Evolutionary conservation across 1,140 invertebrate genomes (phyloP).

Genomic region (Drosophila pallidifrons): DNA sequence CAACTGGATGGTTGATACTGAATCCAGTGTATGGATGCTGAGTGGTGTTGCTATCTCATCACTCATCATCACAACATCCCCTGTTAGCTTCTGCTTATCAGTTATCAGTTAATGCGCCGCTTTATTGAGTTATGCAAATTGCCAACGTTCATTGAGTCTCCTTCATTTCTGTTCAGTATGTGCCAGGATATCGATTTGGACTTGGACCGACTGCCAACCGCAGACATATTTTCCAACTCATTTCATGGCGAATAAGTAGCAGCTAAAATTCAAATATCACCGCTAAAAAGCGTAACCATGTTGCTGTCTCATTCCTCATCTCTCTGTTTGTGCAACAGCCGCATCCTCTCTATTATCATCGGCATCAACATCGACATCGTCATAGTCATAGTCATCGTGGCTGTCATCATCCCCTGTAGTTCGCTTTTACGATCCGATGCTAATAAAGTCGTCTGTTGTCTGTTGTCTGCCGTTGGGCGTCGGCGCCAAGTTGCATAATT

Average conservation of each 20-base stretch:
- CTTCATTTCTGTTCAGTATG: constrained; percentile 18
- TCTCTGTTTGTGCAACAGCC: constrained; percentile 41
- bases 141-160: constrained; percentile 21
- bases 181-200: constrained; percentile 6
- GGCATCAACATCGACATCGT: constrained; percentile 10
- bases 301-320: constrained; percentile 25
- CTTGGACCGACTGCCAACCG: constrained; percentile 16
- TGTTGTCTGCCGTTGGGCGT: constrained; percentile 12
- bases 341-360: constrained; percentile 27
- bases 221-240: constrained; percentile 83
- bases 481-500: constrained; percentile 84
- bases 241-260: constrained; percentile 58
- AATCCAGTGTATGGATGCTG: constrained; percentile 16
- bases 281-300: constrained; percentile 64
- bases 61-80: constrained; percentile 34
- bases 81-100: constrained; percentile 41
- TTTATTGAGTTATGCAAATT: constrained; percentile 54
- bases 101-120: constrained; percentile 49
- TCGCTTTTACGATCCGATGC: constrained; percentile 73
- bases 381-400: constrained; percentile 48
- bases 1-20: too few species aligned
- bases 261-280: constrained; percentile 78
- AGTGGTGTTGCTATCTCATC: constrained; percentile 47
- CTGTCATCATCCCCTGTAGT: constrained; percentile 26
- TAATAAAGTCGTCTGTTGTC: constrained; percentile 74